Percentiles rank a stretch among this genome's conserved stretches.
phyloP scores from a whole-genome alignment of 2,888 invertebrate species.

The Conistra vaccinii region DNA sequence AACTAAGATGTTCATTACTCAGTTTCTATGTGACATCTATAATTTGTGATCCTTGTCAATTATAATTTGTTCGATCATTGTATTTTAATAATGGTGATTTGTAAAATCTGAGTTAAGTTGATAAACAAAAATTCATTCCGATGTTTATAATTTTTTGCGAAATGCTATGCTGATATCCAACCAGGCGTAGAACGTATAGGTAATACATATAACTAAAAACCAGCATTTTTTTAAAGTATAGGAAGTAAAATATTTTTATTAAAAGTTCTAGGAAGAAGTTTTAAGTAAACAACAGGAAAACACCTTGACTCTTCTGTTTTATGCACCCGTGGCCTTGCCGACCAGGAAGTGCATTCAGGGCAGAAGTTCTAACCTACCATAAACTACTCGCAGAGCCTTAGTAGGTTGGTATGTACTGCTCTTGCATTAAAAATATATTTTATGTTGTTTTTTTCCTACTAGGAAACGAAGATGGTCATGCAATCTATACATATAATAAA shows the following conservation, averaged over 20 bases:
- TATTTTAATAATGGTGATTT: not conserved
- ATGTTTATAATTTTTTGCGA: not conserved
- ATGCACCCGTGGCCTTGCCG: conserved; percentile 46
- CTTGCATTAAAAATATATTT: conserved; percentile 14
- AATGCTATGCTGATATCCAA: not conserved
- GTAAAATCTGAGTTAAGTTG: not conserved
- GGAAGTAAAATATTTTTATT: conserved; percentile 36
- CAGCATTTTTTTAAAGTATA: not conserved
- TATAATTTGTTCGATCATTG: no score
- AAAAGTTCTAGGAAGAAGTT: conserved; percentile 48
- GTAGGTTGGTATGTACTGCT: not conserved
- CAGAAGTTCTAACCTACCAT: conserved; percentile 48
- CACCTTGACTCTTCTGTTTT: conserved; percentile 59
- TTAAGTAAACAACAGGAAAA: conserved; percentile 60
- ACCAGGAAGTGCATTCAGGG: conserved; percentile 57
- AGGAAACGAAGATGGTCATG: conserved; percentile 10
- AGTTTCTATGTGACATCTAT: not conserved
- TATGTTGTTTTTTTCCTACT: conserved; percentile 24
- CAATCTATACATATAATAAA: no score
- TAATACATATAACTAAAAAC: not conserved
- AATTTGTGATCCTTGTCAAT: not conserved
- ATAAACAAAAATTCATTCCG: not conserved
- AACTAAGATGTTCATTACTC: not conserved
- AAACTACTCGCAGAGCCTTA: conserved; percentile 16
- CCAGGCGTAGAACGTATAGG: not conserved